Conservation (phyloP, 2,797 vertebrate species). For the Valencia hispanica region DNA sequence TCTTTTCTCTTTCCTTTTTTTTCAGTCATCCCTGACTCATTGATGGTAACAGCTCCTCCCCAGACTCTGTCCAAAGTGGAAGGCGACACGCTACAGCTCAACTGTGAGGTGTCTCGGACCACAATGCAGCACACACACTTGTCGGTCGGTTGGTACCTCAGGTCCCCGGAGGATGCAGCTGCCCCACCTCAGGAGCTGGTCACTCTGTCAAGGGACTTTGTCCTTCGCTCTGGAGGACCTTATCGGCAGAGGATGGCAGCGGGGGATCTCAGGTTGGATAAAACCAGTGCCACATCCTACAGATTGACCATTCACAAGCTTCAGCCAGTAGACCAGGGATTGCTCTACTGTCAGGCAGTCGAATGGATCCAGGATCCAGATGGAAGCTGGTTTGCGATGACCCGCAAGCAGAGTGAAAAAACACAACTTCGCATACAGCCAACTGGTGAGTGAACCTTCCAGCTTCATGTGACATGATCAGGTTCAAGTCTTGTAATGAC, state of each 20-base stretch:
- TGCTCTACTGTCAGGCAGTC: conserved; percentile 93
- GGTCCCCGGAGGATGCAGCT: conserved; percentile 79
- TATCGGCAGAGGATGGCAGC: conserved; percentile 90
- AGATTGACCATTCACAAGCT: conserved; percentile 93
- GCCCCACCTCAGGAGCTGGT: conserved; percentile 85
- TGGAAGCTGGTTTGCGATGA: conserved; percentile 93
- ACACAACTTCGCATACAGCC: conserved; percentile 90
- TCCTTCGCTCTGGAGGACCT: conserved; percentile 85
- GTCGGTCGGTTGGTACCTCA: conserved; percentile 92
- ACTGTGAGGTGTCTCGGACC: conserved; percentile 89
- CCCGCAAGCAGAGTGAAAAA: conserved; percentile 91
- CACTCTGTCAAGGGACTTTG: conserved; percentile 91
- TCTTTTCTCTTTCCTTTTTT: conserved; percentile 41
- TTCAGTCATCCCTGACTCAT: conserved; percentile 92
- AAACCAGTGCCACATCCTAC: conserved; percentile 88
- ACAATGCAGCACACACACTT: conserved; percentile 92
- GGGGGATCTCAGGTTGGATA: conserved; percentile 92
- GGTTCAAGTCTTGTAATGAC: background rate
- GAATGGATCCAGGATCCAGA: conserved; percentile 98
- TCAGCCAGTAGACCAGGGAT: conserved; percentile 92
- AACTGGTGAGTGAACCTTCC: conserved; percentile 82
- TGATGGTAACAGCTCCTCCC: conserved; percentile 83
- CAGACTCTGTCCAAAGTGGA: conserved; percentile 94
- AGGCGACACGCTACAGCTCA: conserved; percentile 90
- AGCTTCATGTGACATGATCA: background rate